Evolutionary conservation across 2,888 invertebrate species (phyloP).

Genomic region (Isoperla grammatica): DNA sequence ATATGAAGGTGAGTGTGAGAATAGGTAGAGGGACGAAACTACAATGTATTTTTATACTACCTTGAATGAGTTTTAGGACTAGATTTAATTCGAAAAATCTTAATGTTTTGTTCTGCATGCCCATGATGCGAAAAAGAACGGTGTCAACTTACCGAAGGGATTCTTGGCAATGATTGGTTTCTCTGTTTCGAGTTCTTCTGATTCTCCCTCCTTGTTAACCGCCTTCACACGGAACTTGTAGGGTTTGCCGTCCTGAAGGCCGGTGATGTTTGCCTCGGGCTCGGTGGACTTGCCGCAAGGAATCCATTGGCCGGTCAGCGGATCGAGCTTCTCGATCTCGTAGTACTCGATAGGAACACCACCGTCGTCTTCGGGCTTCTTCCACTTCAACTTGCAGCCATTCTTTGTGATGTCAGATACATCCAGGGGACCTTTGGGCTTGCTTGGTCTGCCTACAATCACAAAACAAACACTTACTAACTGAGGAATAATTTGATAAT

Average conservation of each 20-base stretch:
- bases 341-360: conserved; percentile 91
- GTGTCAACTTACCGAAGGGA: conserved; percentile 75
- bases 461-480: background rate
- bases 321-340: conserved; percentile 93
- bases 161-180: conserved; percentile 95
- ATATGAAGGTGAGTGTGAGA: too few relatives aligned
- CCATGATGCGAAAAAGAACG: too few relatives aligned
- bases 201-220: conserved; percentile 97
- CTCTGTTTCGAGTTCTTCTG: conserved; percentile 91
- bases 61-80: too few relatives aligned
- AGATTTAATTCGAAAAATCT: too few relatives aligned
- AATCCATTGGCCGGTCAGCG: conserved; percentile 87
- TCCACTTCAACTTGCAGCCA: conserved; percentile 87
- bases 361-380: conserved; percentile 94
- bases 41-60: too few relatives aligned
- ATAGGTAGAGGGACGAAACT: too few relatives aligned
- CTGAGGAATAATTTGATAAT: too few relatives aligned
- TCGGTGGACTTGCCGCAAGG: conserved; percentile 83
- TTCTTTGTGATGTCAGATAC: conserved; percentile 86
- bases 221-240: conserved; percentile 98
- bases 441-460: conserved; percentile 38
- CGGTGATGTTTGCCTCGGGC: conserved; percentile 76
- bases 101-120: too few relatives aligned
- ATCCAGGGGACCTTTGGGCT: conserved; percentile 73
- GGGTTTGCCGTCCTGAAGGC: conserved; percentile 89